Evolutionary conservation across 1,140 invertebrate species (phyloP), one percentile per base, ranked within the genome.

Genomic region (Euura lappo): DNA sequence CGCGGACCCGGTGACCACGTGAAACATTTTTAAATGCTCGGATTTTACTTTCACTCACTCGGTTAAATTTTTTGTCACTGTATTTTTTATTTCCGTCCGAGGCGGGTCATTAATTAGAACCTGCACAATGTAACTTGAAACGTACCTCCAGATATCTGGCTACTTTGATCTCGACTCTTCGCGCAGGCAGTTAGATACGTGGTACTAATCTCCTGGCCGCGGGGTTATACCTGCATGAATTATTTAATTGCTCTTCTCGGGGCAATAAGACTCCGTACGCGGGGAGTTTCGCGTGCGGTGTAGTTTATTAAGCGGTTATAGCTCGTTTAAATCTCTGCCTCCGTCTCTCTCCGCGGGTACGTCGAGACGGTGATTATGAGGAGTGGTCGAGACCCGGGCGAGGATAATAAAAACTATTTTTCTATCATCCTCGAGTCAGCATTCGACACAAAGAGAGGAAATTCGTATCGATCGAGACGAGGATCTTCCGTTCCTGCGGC

Each of bases 281-380:
- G 51, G 13, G 13, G 51, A n/a, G 51, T 60, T 60, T 60, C 6
- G 51, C 51, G 8, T 60, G 3, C 28, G 51, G 28, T 28, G 8
- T 60, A 8, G 51, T 60, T 60, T 60, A 60, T 60, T 60, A 60
- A 60, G 8, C 51, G 51, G 51, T 60, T 60, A 60, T 60, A 28
- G 28, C 28, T 11, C 51, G 51, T 60, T 60, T 60, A 6, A 60
- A 11, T 60, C 51, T 60, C 51, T n/a, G 51, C 13, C 51, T 60
- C 51, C 6, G 5, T 60, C 51, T 60, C 51, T 60, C 51, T 60
- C 51, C 8, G 3, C 51, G 28, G 8, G 51, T 60, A 3, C 51
- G 3, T n/a, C 8, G 13, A 60, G 51, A 8, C 51, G 51, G 51
- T 60, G 13, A 60, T 60, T n/a, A 3, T 6, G 51, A 8, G 51